Evolutionary conservation across 2,113 vertebrate genomes (phyloP).

Genomic region (Octodon degus): DNA sequence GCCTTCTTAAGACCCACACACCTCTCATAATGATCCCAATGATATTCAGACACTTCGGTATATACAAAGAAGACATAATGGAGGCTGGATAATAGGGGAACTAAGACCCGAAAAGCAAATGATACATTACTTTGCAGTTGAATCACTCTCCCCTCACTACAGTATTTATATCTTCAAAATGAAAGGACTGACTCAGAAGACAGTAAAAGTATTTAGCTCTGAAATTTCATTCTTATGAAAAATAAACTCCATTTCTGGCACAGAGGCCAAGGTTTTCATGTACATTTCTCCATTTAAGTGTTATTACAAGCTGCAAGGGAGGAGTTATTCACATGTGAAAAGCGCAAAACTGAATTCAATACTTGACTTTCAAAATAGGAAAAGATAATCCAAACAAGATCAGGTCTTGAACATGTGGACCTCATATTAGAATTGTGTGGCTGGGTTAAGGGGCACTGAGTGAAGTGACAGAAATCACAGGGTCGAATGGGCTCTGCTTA

Average conservation of each 20-base stretch:
- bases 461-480: background rate
- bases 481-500: background rate
- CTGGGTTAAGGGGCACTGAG: background rate
- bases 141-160: background rate
- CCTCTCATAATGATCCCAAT: background rate
- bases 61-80: background rate
- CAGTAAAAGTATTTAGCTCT: conserved; percentile 24
- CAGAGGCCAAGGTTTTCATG: background rate
- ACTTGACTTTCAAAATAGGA: background rate
- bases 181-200: background rate
- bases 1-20: background rate
- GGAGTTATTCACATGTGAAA: background rate
- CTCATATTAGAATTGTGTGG: background rate
- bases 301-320: conserved; percentile 25
- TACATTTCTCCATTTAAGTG: conserved; percentile 25
- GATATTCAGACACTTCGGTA: background rate
- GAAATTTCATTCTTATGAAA: conserved; percentile 54
- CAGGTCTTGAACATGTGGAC: background rate
- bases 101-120: background rate
- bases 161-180: conserved; percentile 34
- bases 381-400: background rate
- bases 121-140: conserved; percentile 31
- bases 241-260: conserved; percentile 40
- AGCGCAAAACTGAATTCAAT: background rate
- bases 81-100: background rate